These are phyloP conservation scores for Porites rus DNA, from an alignment of 92 coral and sea anemone species.

Conservation along the genomic window DNA sequence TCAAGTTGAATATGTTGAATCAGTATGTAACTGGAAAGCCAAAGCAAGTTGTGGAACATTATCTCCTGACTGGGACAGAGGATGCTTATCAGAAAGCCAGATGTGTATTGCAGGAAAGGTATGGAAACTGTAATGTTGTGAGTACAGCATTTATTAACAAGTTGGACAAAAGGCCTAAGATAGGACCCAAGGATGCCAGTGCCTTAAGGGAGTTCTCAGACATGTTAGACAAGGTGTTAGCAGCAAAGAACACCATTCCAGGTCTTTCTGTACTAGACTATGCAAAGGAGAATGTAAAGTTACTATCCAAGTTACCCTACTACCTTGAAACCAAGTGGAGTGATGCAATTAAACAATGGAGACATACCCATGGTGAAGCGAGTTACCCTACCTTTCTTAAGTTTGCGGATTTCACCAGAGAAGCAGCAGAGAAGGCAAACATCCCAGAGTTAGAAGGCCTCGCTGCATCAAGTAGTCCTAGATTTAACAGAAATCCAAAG, in stretches of 20 bases:
- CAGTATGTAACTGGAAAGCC: too few relatives aligned
- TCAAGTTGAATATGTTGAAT: too few relatives aligned
- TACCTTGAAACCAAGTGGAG: constrained; percentile 1
- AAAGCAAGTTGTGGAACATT: too few relatives aligned
- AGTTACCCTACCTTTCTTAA: background rate
- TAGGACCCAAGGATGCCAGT: too few relatives aligned
- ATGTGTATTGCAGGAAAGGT: too few relatives aligned
- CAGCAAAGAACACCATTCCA: background rate
- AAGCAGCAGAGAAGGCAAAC: background rate
- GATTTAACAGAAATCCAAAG: background rate
- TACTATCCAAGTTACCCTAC: background rate
- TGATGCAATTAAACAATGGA: background rate
- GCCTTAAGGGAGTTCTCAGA: too few relatives aligned
- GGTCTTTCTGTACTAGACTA: background rate
- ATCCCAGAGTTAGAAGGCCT: background rate
- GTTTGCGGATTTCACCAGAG: background rate
- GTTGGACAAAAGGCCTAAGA: too few relatives aligned
- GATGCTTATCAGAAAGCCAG: too few relatives aligned
- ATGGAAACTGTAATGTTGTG: too few relatives aligned
- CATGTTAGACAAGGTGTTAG: too few relatives aligned
- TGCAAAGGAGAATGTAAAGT: constrained; percentile 4
- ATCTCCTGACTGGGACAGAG: too few relatives aligned
- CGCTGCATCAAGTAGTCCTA: background rate
- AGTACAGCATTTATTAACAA: too few relatives aligned
- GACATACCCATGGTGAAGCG: constrained; percentile 5